phyloP scores from a whole-genome alignment of 2,888 invertebrate genomes.

The Drosophila longiperda region DNA sequence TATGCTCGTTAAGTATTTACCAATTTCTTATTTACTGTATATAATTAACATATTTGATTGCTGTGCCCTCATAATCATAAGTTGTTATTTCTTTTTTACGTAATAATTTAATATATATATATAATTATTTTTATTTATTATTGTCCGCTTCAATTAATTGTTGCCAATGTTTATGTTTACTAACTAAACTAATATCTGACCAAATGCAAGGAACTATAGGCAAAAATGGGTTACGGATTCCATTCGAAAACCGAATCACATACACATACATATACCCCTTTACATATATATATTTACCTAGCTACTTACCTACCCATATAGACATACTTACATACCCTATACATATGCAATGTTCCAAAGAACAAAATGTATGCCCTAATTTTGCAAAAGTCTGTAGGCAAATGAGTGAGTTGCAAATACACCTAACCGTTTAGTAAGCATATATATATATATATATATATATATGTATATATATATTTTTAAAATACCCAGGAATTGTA shows the following conservation, averaged over 20 bases:
- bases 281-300: slow-evolving; percentile 17
- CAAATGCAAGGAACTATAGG: slow-evolving; percentile 59
- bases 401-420: slow-evolving; percentile 67
- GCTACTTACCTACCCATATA: slow-evolving; percentile 35
- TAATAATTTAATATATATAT: slow-evolving; percentile 32
- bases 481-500: slow-evolving; percentile 26
- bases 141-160: not conserved
- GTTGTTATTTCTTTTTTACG: slow-evolving; percentile 69
- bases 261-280: slow-evolving; percentile 6
- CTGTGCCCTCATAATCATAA: slow-evolving; percentile 69
- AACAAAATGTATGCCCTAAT: slow-evolving; percentile 39
- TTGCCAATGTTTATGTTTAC: slow-evolving; percentile 24
- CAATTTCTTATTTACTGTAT: slow-evolving; percentile 69
- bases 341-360: slow-evolving; percentile 56
- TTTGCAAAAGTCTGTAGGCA: slow-evolving; percentile 28
- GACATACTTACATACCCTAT: slow-evolving; percentile 42
- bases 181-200: slow-evolving; percentile 56
- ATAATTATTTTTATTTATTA: slow-evolving; percentile 8
- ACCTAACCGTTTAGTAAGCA: slow-evolving; percentile 51
- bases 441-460: not conserved
- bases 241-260: slow-evolving; percentile 32
- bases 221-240: slow-evolving; percentile 39
- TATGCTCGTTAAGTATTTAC: slow-evolving; percentile 71
- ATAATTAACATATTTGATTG: slow-evolving; percentile 70
- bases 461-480: not conserved